Base-by-base conservation (phyloP, 2,113 vertebrate species). In the Electrona antarctica region DNA sequence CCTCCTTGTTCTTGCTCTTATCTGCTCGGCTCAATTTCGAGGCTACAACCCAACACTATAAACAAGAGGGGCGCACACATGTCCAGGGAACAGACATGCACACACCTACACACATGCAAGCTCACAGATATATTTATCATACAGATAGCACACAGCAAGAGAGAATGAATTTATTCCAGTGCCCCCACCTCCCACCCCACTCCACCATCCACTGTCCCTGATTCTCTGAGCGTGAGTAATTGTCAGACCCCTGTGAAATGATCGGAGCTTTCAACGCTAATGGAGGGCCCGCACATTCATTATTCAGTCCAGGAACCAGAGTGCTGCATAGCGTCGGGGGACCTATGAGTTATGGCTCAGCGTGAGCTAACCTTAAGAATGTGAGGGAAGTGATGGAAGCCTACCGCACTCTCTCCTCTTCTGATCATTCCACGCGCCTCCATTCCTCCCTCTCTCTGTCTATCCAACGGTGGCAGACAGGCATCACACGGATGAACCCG, bases 261-360 rank as follows among this genome's bases (percentile, higher is more conserved):
- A 92, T 87, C 71, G 77, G 54, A 74, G 89, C 91, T 91, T 88
- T 92, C 92, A 89, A 81, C 86, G 15, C 88, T 92, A 92, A 93
- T 91, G 88, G 90, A 89, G 84, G 85, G 78, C 82, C 78, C 69
- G 84, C 84, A 79, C 84, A 89, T 93, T 91, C 86, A 91, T 93
- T 92, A 92, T 92, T 92, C 85, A 90, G 88, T 78, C 81, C 83
- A 78, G 84, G 82, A 87, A 82, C 84, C 78, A 87, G 84, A 87
- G 82, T 89, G 87, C 82, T 78, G 75, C 79, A 88, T 69, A 80
- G 77, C 71, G 81, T 85, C 86, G 69, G 58, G 84, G 82, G 86
- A 87, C 73, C 71, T 72, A 58, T 88, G 91, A 91, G 86, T 89
- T 88, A 90, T 90, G 83, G 82, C 86, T 84, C 73, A 51, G 72